Evolutionary conservation across 2,797 vertebrate genomes (phyloP).

Genomic region (Eleutherodactylus coqui): DNA sequence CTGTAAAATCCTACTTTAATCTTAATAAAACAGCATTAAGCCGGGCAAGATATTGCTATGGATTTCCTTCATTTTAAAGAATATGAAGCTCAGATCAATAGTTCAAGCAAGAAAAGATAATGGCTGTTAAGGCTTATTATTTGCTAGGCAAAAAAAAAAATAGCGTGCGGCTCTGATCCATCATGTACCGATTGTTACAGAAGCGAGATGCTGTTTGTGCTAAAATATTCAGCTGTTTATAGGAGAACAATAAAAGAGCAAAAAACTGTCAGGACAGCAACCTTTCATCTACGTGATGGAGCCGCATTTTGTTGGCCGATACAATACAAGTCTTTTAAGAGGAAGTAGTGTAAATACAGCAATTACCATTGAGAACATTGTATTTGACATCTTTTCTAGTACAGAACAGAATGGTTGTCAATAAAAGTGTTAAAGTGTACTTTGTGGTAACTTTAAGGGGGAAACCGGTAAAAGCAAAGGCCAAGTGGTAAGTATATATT

Average conservation of each 20-base stretch:
- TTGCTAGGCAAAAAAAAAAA: conserved; percentile 20
- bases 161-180: conserved; percentile 12
- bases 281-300: background rate
- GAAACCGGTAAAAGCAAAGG: background rate
- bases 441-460: background rate
- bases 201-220: conserved; percentile 2
- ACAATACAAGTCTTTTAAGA: background rate
- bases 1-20: conserved; percentile 60
- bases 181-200: conserved; percentile 20
- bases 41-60: conserved; percentile 46
- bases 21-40: conserved; percentile 60
- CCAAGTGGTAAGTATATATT: no score
- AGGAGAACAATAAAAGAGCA: background rate
- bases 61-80: conserved; percentile 51
- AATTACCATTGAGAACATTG: background rate
- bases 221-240: conserved; percentile 7
- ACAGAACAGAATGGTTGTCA: background rate
- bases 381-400: background rate
- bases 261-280: background rate
- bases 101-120: conserved; percentile 50
- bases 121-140: conserved; percentile 55
- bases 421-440: background rate
- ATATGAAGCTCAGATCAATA: conserved; percentile 52
- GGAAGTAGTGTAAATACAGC: background rate
- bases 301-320: background rate